These are phyloP conservation scores for Ladona fulva DNA, from an alignment of 1,140 invertebrate species.

Conservation along the genomic window DNA sequence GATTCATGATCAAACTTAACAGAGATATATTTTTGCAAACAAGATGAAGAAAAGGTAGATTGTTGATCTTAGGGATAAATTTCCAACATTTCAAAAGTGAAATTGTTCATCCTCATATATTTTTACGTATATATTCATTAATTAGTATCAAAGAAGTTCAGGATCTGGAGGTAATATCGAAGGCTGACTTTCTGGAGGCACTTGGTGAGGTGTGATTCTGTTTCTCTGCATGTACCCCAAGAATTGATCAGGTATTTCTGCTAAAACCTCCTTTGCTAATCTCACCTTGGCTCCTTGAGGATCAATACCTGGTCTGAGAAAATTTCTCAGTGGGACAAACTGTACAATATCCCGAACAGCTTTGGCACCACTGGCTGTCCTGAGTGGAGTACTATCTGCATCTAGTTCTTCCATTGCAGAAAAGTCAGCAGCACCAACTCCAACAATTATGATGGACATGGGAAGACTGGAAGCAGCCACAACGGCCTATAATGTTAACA, in stretches of 20 bases:
- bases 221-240: conserved; percentile 48
- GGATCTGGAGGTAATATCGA: conserved; percentile 28
- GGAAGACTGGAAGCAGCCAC: conserved; percentile 33
- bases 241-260: conserved; percentile 54
- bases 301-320: conserved; percentile 21
- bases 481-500: conserved; percentile 30
- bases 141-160: conserved; percentile 14
- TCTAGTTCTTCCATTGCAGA: conserved; percentile 38
- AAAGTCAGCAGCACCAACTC: conserved; percentile 43
- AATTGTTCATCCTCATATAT: too few relatives aligned
- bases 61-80: too few relatives aligned
- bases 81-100: too few relatives aligned
- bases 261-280: conserved; percentile 32
- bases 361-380: conserved; percentile 28
- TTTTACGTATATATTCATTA: too few relatives aligned
- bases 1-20: too few relatives aligned
- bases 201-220: conserved; percentile 38
- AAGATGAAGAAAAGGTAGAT: too few relatives aligned
- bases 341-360: conserved; percentile 37
- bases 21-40: too few relatives aligned
- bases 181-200: conserved; percentile 22
- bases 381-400: conserved; percentile 33
- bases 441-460: conserved; percentile 48
- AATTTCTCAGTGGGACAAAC: conserved; percentile 36
- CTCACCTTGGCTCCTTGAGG: conserved; percentile 25